A percentile compares a stretch with the other conserved stretches of the same genome.
Evolutionary conservation across 2,797 vertebrate species (phyloP).

Genomic region (Malurus leucopterus): DNA sequence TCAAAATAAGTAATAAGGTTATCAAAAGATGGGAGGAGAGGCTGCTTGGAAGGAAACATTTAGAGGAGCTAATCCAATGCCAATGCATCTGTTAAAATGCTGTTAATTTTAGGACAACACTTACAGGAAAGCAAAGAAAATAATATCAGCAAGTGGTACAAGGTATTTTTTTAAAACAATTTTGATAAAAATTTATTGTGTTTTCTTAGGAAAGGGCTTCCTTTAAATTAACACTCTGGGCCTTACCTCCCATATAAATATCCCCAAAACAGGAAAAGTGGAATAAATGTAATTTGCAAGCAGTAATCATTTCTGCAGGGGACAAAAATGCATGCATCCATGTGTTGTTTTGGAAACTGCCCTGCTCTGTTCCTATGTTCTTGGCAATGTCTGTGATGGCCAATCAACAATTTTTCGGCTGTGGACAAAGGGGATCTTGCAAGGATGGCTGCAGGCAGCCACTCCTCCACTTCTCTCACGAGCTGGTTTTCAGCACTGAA

Average conservation of each 20-base stretch:
- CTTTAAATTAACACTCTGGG: not conserved
- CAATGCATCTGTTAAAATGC: not conserved
- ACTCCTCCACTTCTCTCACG: not conserved
- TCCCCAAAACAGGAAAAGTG: not conserved
- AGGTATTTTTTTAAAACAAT: not conserved
- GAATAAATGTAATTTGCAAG: not conserved
- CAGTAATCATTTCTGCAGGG: not conserved
- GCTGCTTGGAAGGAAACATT: not conserved
- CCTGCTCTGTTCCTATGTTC: not conserved
- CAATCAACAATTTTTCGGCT: not conserved
- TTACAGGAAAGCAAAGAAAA: not conserved
- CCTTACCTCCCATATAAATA: not conserved
- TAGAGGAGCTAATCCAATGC: not conserved
- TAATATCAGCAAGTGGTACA: not conserved
- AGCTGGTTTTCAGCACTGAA: not conserved
- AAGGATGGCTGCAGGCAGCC: not conserved
- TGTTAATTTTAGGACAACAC: constrained; percentile 10
- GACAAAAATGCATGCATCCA: not conserved
- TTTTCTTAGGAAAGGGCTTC: not conserved
- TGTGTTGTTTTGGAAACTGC: not conserved
- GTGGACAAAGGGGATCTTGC: not conserved
- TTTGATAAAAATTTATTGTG: not conserved
- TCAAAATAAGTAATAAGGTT: constrained; percentile 42
- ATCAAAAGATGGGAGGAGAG: not conserved
- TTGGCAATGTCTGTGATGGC: not conserved